These are phyloP conservation scores for Eucidaris tribuloides DNA, from an alignment of 35 echinoderm and acorn worm species.

Conservation along the genomic window DNA sequence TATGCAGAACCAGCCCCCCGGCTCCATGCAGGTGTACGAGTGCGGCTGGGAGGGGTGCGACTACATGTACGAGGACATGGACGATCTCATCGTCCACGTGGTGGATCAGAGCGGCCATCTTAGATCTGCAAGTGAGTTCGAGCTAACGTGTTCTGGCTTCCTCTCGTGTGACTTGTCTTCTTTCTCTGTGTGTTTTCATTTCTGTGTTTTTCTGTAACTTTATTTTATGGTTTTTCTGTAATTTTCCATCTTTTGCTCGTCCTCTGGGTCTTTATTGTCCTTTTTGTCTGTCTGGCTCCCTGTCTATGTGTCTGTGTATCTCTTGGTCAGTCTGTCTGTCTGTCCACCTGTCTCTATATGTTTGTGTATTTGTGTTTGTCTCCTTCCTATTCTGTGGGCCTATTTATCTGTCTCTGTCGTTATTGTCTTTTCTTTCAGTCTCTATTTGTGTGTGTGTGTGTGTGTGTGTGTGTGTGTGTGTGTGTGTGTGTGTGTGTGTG, in stretches of 20 bases:
- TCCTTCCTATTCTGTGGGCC: neutral
- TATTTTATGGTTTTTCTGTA: no score
- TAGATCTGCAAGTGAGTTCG: slow-evolving; percentile 48
- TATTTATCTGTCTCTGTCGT: no score
- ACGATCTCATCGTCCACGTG: slow-evolving; percentile 74
- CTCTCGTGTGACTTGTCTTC: no score
- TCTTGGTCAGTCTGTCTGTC: neutral
- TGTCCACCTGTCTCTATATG: neutral
- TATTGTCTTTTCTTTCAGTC: no score
- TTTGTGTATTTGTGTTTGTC: neutral
- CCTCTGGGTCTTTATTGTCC: neutral
- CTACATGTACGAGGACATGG: slow-evolving; percentile 79
- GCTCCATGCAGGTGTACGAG: slow-evolving; percentile 69
- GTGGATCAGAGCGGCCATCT: slow-evolving; percentile 69
- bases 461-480: no score
- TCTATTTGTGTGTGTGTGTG: no score
- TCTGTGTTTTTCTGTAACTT: neutral
- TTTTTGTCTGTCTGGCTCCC: neutral
- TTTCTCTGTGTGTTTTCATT: neutral
- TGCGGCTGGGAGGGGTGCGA: slow-evolving; percentile 93
- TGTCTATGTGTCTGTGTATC: neutral
- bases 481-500: no score
- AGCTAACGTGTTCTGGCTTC: no score
- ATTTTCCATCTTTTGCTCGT: neutral
- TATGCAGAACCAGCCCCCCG: slow-evolving; percentile 37